Evolutionary conservation across 2,113 vertebrate genomes (phyloP), one percentile per base, ranked within the genome.

Genomic region (Cyprinodon brontotheroides): DNA sequence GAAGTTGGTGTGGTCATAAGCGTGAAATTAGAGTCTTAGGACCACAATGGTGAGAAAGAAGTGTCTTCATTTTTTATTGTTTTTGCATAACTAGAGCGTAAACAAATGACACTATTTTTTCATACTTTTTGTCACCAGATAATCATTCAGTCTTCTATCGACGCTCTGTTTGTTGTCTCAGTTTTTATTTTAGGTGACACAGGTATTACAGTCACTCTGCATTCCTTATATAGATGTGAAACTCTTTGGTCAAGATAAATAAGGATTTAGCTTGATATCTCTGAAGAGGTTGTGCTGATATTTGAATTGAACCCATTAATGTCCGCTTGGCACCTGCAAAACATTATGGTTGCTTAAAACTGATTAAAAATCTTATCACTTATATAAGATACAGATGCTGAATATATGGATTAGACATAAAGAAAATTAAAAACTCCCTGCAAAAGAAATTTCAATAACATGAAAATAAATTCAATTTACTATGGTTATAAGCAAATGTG

Each of bases 1-100:
- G 22, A 61, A 8, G 11, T 8, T 10, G 0, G 17, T 83, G 85
- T 78, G 82, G 82, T 85, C 71, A 37, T 1, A 37, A 37, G 71
- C 78, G 82, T 88, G 72, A 85, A 68, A 53, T 59, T 36, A 6
- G 38, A 66, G 4, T 3, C 20, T 29, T 13, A 62, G 6, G 37
- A 75, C 39, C 53, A 11, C 38, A 36, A 15, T 60, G 45, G 14
- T 69, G 77, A 71, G 50, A 83, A 68, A 76, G 2, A 0, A 47
- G 15, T 4, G 5, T 6, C 14, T 29, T 29, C 1, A 10, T n/a
- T 15, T 12, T 10, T 53, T 57, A 20, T 22, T 10, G 22, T 1
- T 63, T 20, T 12, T 64, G 36, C 50, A 3, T 60, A 9, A 22
- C 39, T 5, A 59, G 39, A 7, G 5, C 5, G 0, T 5, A 12